Evolutionary conservation across 2,113 vertebrate species (phyloP).

Genomic region (Ramphastos sulfuratus): DNA sequence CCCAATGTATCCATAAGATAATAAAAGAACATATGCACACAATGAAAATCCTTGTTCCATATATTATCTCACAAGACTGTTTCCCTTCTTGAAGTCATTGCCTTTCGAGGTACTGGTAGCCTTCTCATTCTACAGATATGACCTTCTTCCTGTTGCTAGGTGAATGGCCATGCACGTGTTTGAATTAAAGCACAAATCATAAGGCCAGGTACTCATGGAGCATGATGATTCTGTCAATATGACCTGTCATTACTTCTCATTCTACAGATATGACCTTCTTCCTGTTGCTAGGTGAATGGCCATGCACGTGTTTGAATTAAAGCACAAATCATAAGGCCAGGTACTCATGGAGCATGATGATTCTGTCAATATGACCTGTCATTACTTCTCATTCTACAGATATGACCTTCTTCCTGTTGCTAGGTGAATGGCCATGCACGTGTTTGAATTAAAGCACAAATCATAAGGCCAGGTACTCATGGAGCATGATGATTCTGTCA

Average conservation of each 20-base stretch:
- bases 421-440: not conserved
- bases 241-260: not conserved
- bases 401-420: not conserved
- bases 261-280: not conserved
- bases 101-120: not conserved
- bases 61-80: not conserved
- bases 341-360: not conserved
- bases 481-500: not conserved
- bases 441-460: not conserved
- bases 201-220: not conserved
- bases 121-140: not conserved
- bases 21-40: fast-evolving
- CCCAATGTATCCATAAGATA: not conserved
- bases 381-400: not conserved
- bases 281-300: not conserved
- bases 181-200: not conserved
- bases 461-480: not conserved
- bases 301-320: not conserved
- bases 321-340: not conserved
- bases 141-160: not conserved
- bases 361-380: not conserved
- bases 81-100: not conserved
- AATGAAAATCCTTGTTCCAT: not conserved
- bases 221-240: not conserved
- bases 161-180: not conserved